Conservation (phyloP, 2,797 vertebrate genomes). For the Anguilla obscura region DNA sequence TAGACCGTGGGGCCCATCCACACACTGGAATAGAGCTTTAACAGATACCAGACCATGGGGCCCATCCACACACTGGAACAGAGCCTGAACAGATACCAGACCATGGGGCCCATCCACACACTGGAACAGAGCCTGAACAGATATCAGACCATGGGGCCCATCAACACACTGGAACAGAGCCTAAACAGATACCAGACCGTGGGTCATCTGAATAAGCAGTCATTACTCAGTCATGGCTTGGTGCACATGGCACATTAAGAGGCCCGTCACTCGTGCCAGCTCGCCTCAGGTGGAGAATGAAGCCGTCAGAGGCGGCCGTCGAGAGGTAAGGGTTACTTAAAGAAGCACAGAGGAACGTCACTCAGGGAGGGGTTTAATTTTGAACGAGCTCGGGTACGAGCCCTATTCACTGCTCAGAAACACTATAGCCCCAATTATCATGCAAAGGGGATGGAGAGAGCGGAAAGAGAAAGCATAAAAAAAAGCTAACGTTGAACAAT, state of each 20-base stretch:
- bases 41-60: too few relatives aligned
- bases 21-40: too few relatives aligned
- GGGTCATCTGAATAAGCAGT: not conserved
- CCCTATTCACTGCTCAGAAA: constrained; percentile 55
- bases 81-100: too few relatives aligned
- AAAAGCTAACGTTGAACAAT: constrained; percentile 10
- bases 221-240: constrained; percentile 48
- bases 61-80: too few relatives aligned
- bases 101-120: too few relatives aligned
- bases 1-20: too few relatives aligned
- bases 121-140: too few relatives aligned
- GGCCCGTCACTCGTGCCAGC: constrained; percentile 34
- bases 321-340: constrained; percentile 68
- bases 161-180: too few relatives aligned
- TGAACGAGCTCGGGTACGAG: constrained; percentile 62
- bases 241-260: constrained; percentile 40
- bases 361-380: constrained; percentile 65
- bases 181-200: not conserved
- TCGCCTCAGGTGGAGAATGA: constrained; percentile 49
- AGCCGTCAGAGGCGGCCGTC: constrained; percentile 45
- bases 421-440: constrained; percentile 62
- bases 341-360: constrained; percentile 56
- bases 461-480: constrained; percentile 39
- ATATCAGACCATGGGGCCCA: too few relatives aligned
- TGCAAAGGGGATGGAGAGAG: constrained; percentile 32